Base-by-base conservation (phyloP, 2,113 vertebrate species). In the Charina bottae region DNA sequence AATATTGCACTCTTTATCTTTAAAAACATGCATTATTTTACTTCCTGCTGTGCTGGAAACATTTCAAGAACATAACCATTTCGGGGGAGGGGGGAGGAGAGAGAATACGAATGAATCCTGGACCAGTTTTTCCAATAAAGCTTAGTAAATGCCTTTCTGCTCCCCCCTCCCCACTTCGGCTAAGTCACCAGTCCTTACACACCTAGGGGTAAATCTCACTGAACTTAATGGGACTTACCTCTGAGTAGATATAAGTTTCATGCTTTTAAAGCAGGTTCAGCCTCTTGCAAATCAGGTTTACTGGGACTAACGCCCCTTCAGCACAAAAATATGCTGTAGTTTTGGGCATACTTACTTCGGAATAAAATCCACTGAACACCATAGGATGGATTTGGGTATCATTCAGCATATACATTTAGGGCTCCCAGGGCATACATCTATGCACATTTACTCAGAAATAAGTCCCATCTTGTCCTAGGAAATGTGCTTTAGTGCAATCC, bases 61-160 rank as follows among this genome's bases (percentile, higher is more conserved):
- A 60, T 49, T 90, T 90, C 24, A 54, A 56, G 54, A 26, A n/a
- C 2, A 10, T 33, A 28, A 37, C 7, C 23, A 37, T 78, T 78
- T 33, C n/a, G 1, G n/a, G n/a, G 68, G 1, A 0, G n/a, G 13
- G n/a, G 5, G 0, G 13, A 6, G 0, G n/a, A 37, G n/a, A 8
- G 17, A 9, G 33, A 42, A 78, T 78, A 78, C 9, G 72, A 78
- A 78, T 78, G 72, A 78, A 42, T 78, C 33, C 17, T 83, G 53
- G 60, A 78, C 3, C 53, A 4, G 46, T 2, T 9, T 37, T 1
- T 6, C 8, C 24, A 62, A 3, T 17, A 8, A 21, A 3, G 3
- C 4, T n/a, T 7, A 89, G 5, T 55, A 78, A 21, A 7, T 13
- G 9, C 33, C 28, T 42, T 78, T 37, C 53, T 55, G 4, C 49